phyloP scores from a whole-genome alignment of 2,888 invertebrate genomes.

The Ethmia dodecea region DNA sequence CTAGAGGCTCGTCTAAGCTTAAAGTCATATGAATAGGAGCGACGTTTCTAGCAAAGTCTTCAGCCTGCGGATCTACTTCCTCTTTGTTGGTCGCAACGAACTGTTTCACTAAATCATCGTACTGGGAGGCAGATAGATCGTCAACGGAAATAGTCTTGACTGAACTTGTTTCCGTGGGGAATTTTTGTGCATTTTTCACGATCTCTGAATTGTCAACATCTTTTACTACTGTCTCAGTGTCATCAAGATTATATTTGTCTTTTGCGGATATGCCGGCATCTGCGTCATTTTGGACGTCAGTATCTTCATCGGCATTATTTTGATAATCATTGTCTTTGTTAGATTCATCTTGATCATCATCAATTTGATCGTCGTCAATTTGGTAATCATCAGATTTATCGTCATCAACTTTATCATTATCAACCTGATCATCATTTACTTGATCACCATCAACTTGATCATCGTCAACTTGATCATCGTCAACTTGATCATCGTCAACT shows the following conservation, averaged over 20 bases:
- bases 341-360: too few species aligned
- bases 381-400: not conserved
- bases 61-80: constrained; percentile 30
- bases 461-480: not conserved
- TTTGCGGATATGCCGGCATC: too few species aligned
- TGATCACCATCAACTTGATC: constrained; percentile 4
- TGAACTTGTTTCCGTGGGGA: constrained; percentile 5
- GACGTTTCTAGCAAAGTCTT: constrained; percentile 25
- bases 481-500: not conserved
- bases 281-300: too few species aligned
- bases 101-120: constrained; percentile 33
- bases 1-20: constrained; percentile 33
- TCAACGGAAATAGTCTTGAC: constrained; percentile 22
- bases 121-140: constrained; percentile 31
- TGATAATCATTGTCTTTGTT: too few species aligned
- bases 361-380: not conserved
- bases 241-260: too few species aligned
- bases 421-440: constrained; percentile 3
- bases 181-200: too few species aligned
- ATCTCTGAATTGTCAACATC: too few species aligned
- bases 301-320: too few species aligned
- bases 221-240: too few species aligned
- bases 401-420: not conserved
- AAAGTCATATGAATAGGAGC: constrained; percentile 34
- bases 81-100: constrained; percentile 31